Conservation (phyloP, 2,888 invertebrate genomes). For the Alloscopus bannaensis region DNA sequence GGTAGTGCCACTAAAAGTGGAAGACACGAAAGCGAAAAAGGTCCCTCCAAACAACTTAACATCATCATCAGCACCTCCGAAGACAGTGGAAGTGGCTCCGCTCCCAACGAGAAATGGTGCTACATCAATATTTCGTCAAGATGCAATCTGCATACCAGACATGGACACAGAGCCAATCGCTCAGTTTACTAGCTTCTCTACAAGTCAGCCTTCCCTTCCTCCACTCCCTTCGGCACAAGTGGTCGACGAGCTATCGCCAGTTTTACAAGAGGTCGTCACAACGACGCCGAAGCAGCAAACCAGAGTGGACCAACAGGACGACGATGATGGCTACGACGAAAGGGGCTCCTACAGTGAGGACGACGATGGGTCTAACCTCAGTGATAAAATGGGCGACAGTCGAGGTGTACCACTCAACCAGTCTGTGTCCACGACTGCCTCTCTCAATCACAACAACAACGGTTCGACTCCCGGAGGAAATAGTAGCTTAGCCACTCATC, state of each 20-base stretch:
- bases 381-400: slow-evolving; percentile 27
- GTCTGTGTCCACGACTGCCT: background rate
- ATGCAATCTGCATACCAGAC: slow-evolving; percentile 36
- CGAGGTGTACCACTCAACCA: background rate
- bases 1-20: slow-evolving; percentile 5
- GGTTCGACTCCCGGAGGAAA: slow-evolving; percentile 15
- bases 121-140: slow-evolving; percentile 23
- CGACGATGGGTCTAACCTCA: slow-evolving; percentile 37
- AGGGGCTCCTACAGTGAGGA: slow-evolving; percentile 64
- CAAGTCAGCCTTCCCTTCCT: slow-evolving; percentile 9
- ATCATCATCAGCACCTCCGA: slow-evolving; percentile 4
- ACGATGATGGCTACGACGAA: slow-evolving; percentile 66
- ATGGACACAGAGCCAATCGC: background rate
- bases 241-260: background rate
- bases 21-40: slow-evolving; percentile 7
- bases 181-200: background rate
- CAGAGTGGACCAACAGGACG: slow-evolving; percentile 26
- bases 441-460: too few species aligned
- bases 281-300: background rate
- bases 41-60: slow-evolving; percentile 33
- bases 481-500: slow-evolving; percentile 4
- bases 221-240: background rate
- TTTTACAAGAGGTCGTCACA: background rate
- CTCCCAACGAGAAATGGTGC: slow-evolving; percentile 20
- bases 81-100: slow-evolving; percentile 5